Evolutionary conservation across 2,113 vertebrate genomes (phyloP).

Genomic region (Mohoua ochrocephala): DNA sequence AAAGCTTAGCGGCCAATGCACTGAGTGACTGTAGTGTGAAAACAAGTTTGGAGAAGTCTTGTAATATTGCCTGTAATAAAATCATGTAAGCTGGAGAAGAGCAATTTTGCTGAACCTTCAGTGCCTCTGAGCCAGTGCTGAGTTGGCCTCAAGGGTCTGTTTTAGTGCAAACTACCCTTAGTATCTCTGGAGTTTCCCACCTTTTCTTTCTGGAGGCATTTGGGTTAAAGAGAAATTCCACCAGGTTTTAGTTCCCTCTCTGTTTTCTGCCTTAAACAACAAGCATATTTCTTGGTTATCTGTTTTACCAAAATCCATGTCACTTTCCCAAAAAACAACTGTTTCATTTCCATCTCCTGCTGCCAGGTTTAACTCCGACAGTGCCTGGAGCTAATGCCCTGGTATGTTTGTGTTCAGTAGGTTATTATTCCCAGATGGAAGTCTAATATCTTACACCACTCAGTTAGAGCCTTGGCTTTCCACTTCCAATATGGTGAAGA

Average conservation of each 20-base stretch:
- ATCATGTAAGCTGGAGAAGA: background rate
- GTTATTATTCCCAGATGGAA: slow-evolving; percentile 70
- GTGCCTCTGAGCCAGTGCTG: background rate
- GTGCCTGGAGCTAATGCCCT: slow-evolving; percentile 29
- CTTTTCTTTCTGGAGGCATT: background rate
- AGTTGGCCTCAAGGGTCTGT: background rate
- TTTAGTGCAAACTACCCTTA: background rate
- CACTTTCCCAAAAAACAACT: background rate
- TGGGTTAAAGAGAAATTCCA: background rate
- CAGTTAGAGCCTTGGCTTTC: slow-evolving; percentile 2
- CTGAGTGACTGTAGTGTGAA: background rate
- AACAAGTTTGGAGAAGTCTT: background rate
- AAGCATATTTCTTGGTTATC: background rate
- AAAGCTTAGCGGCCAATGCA: background rate
- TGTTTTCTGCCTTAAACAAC: background rate
- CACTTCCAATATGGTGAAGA: slow-evolving; percentile 40
- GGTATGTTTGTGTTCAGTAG: slow-evolving; percentile 23
- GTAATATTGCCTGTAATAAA: background rate
- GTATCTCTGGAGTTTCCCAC: background rate
- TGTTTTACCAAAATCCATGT: background rate
- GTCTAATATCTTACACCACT: slow-evolving; percentile 30
- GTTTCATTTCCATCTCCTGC: background rate
- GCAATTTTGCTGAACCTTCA: background rate
- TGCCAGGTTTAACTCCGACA: slow-evolving; percentile 11
- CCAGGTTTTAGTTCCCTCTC: background rate